Conservation (phyloP, 1,140 invertebrate species). For the Brachionus rubens region DNA sequence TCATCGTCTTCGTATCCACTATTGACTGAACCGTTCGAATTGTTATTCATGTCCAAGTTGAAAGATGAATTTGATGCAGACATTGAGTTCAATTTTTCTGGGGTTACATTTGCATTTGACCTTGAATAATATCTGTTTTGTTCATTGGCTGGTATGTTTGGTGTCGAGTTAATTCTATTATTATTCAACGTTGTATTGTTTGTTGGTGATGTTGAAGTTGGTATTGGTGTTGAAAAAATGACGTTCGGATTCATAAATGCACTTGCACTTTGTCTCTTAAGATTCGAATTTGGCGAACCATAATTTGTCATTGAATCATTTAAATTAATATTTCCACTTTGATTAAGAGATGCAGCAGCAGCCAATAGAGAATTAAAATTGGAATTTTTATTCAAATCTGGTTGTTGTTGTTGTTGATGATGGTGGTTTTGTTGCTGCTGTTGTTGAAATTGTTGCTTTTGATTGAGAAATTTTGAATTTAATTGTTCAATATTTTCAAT, state of each 20-base stretch:
- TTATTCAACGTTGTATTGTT: background rate
- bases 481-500: slow-evolving; percentile 43
- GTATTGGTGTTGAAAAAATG: slow-evolving; percentile 17
- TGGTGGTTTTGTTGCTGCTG: no score
- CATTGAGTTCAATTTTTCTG: slow-evolving; percentile 26
- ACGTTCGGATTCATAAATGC: slow-evolving; percentile 27
- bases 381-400: background rate
- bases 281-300: background rate
- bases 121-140: slow-evolving; percentile 3
- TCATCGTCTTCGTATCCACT: slow-evolving; percentile 26
- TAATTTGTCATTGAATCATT: background rate
- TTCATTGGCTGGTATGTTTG: background rate
- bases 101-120: background rate
- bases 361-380: slow-evolving; percentile 27
- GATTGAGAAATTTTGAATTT: slow-evolving; percentile 27
- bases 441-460: background rate
- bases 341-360: background rate
- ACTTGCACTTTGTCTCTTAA: slow-evolving; percentile 5
- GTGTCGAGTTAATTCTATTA: background rate
- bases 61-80: slow-evolving; percentile 32
- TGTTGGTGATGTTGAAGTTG: slow-evolving; percentile 7
- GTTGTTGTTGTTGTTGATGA: no score
- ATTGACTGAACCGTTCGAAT: slow-evolving; percentile 11
- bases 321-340: no score
- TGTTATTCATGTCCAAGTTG: background rate